Conservation (phyloP, 2,113 vertebrate genomes). For the Phylloscopus trochiloides region DNA sequence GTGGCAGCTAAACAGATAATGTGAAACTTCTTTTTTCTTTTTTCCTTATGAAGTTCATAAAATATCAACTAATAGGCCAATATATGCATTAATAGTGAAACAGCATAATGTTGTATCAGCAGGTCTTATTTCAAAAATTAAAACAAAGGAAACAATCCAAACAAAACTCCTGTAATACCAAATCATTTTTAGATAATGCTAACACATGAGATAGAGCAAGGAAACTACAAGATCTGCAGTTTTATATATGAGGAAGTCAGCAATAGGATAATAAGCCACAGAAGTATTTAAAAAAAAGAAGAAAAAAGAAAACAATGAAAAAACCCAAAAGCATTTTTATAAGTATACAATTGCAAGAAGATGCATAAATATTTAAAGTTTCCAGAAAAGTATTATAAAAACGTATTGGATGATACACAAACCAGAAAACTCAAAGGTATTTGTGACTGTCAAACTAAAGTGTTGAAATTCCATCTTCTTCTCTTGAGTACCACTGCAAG, state of each 20-base stretch:
- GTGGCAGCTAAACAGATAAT: not conserved
- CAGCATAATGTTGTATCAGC: not conserved
- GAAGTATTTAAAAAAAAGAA: not conserved
- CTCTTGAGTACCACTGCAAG: not conserved
- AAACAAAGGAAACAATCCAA: not conserved
- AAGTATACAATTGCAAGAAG: not conserved
- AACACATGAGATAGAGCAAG: not conserved
- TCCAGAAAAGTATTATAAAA: not conserved
- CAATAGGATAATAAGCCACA: not conserved
- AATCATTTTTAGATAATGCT: not conserved
- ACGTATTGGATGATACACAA: not conserved
- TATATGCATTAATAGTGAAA: not conserved
- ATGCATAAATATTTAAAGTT: not conserved
- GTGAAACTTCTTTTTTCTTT: not conserved
- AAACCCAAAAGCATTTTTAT: fast-evolving
- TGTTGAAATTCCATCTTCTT: not conserved
- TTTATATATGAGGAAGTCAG: not conserved
- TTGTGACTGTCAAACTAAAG: not conserved
- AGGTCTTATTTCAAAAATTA: not conserved
- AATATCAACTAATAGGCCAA: not conserved
- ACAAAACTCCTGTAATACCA: not conserved
- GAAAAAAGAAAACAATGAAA: fast-evolving
- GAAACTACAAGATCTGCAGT: not conserved
- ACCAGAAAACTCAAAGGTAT: not conserved
- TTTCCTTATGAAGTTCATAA: not conserved